phyloP scores from a whole-genome alignment of 2,888 invertebrate species.

The Clistopyga incitator region DNA sequence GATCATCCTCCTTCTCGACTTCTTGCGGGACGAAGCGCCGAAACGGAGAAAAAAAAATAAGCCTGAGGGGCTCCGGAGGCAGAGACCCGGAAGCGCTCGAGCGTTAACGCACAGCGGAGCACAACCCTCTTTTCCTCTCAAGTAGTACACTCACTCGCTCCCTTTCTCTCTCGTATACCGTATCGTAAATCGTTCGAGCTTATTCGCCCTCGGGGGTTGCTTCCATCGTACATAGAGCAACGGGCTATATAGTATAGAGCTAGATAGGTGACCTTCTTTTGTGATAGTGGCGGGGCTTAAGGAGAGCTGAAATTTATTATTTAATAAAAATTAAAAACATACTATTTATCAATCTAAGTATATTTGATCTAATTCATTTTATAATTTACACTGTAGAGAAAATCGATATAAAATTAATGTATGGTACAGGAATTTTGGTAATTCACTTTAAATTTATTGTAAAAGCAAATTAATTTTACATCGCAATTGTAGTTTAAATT shows the following conservation, averaged over 20 bases:
- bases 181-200: constrained; percentile 68
- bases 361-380: not conserved
- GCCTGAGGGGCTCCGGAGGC: constrained; percentile 6
- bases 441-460: no score
- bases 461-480: no score
- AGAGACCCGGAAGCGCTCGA: constrained; percentile 36
- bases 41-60: constrained; percentile 31
- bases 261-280: not conserved
- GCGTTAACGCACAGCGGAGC: constrained; percentile 16
- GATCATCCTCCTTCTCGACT: constrained; percentile 24
- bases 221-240: not conserved
- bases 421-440: no score
- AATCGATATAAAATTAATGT: no score
- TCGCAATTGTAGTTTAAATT: no score
- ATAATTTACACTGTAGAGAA: not conserved
- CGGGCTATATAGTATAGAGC: not conserved
- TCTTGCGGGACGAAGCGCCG: not conserved
- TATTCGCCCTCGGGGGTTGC: constrained; percentile 61
- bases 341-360: no score
- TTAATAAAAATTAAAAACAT: not conserved
- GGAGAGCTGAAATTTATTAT: not conserved
- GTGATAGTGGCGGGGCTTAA: not conserved
- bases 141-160: constrained; percentile 8
- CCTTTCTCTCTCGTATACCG: not conserved
- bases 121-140: constrained; percentile 25